Evolutionary conservation across 2,113 vertebrate genomes (phyloP), one percentile per base, ranked within the genome.

Genomic region (Siphamia tubifer): DNA sequence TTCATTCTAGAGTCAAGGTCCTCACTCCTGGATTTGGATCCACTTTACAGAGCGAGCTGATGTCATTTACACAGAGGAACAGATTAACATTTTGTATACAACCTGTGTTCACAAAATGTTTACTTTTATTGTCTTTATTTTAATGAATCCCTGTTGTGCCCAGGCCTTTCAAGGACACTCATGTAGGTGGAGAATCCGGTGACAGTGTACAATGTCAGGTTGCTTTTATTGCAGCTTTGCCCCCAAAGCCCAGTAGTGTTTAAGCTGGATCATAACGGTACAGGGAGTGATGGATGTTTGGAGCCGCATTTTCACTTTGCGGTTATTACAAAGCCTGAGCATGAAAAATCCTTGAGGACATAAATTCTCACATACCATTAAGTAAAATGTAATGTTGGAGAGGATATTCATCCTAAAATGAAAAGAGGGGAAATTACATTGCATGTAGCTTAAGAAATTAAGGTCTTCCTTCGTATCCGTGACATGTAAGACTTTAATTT

Each of bases 171-270:
- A 35, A 20, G 57, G 8, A 25, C 36, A 44, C 58, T 44, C 30
- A 63, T 74, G 72, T 70, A 45, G 45, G 31, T 56, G 44, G 38
- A 34, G 49, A 65, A 47, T 80, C 72, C 61, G 68, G 57, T 79
- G 71, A 77, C 64, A 56, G 42, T 44, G 66, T 57, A 45, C 81
- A 79, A 76, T 82, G 82, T 86, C 84, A 85, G 77, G 72, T 86
- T 74, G 54, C 60, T 80, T 80, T 82, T 68, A 79, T 76, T 72
- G 69, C 76, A 56, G 73, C 68, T 80, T 62, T 47, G 66, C 74
- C 69, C 67, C 67, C 63, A 81, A 84, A 77, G 65, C 78, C 75
- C 78, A 64, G 68, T 49, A 48, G 55, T 82, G 71, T 86, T 86
- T 69, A 53, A 81, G 72, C 53, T 54, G 76, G 80, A 83, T 80